Evolutionary conservation across 2,797 vertebrate species (phyloP), one percentile per base, ranked within the genome.

Genomic region (Argyrosomus regius): DNA sequence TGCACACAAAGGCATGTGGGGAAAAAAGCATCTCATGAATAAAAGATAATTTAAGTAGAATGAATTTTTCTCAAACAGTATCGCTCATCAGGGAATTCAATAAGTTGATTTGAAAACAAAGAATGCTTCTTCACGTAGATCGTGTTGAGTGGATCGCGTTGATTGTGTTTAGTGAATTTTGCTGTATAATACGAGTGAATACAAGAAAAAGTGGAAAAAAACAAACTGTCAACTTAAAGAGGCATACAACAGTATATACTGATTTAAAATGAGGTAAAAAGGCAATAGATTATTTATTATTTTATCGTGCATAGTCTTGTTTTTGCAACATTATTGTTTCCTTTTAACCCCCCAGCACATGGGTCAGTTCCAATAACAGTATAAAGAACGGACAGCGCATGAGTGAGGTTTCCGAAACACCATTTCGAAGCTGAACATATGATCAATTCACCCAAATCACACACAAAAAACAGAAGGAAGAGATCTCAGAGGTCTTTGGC

Each of bases 271-370:
- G 6, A 35, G 35, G 56, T 6, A 9, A 59, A 69, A 24, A 62
- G 18, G 35, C 0, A 26, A 26, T 11, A 16, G 1, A 10, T 31
- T 11, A 43, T 65, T 31, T 50, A 4, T 8, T 49, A 35, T 59
- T 46, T 70, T 52, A 45, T 10, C 70, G 53, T 63, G 7, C 6
- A 16, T 28, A 8, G 49, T 49, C 22, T 63, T 75, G 53, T 57
- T 52, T 77, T 26, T 48, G 16, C 50, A 94, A 93, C 94, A 93
- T 95, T 93, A 88, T 92, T 89, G 91, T 94, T 93, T 95, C 91
- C 92, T 93, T 76, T 54, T 3, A 94, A 18, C 13, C 7, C 45
- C 45, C 20, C 14, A 18, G 6, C 26, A 63, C 46, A 41, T 18
- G 20, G 39, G 13, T 6, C 31, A 6, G 6, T 31, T 31, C 31